These are phyloP conservation scores for Drosophila koepferae DNA, from an alignment of 2,888 invertebrate species.

Conservation along the genomic window DNA sequence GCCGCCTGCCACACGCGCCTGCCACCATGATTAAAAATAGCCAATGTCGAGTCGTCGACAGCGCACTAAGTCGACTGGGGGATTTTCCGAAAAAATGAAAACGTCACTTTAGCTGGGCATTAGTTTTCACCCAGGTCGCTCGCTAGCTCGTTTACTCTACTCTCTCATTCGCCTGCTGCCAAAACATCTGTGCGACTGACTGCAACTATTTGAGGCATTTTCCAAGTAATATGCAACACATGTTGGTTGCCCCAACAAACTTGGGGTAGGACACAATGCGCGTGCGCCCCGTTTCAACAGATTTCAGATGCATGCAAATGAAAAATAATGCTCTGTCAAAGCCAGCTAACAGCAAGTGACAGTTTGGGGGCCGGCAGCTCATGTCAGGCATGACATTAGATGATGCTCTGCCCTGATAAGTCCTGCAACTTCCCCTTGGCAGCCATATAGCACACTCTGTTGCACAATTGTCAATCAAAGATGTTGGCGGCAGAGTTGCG, in stretches of 20 bases:
- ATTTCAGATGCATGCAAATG: constrained; percentile 17
- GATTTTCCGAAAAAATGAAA: constrained; percentile 80
- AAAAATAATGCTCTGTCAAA: constrained; percentile 61
- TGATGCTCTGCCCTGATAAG: constrained; percentile 59
- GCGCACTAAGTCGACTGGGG: constrained; percentile 62
- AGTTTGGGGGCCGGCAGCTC: constrained; percentile 44
- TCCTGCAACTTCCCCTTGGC: constrained; percentile 40
- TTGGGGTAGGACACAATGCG: constrained; percentile 34
- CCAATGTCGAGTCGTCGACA: constrained; percentile 16
- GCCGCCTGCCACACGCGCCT: constrained; percentile 43
- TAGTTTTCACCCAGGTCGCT: constrained; percentile 53
- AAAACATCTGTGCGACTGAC: constrained; percentile 52
- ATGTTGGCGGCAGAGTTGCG: constrained; percentile 10
- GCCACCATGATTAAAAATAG: constrained; percentile 71
- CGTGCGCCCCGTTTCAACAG: constrained; percentile 66
- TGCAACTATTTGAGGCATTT: constrained; percentile 72
- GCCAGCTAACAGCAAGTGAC: constrained; percentile 67
- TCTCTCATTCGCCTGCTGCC: constrained; percentile 15
- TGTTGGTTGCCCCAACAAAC: constrained; percentile 39
- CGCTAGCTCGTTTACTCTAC: background rate
- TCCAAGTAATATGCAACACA: constrained; percentile 81
- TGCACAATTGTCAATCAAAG: constrained; percentile 63
- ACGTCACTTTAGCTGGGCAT: constrained; percentile 75
- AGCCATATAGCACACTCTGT: constrained; percentile 17
- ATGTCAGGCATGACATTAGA: constrained; percentile 77